Evolutionary conservation across 2,797 vertebrate genomes (phyloP).

Genomic region (Tragopan temminckii): DNA sequence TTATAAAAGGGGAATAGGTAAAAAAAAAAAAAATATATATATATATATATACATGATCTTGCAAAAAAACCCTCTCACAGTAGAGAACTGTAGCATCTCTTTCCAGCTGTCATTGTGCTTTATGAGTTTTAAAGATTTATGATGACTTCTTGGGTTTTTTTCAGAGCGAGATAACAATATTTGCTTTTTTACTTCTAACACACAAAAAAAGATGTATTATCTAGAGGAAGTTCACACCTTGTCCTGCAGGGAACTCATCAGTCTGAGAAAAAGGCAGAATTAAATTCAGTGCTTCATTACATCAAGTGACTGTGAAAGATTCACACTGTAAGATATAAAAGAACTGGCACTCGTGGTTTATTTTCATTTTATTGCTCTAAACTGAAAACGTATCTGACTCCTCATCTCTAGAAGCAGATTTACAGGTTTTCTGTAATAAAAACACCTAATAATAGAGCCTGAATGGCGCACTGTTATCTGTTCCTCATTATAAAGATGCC

Average conservation of each 20-base stretch:
- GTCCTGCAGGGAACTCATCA: not conserved
- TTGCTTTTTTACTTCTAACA: not conserved
- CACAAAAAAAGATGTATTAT: not conserved
- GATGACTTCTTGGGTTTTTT: not conserved
- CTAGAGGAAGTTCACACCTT: not conserved
- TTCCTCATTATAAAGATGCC: not conserved
- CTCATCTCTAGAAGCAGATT: not conserved
- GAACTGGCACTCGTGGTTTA: too few species aligned
- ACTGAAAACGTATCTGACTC: not conserved
- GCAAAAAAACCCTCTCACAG: not conserved
- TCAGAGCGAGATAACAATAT: not conserved
- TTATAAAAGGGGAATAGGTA: not conserved
- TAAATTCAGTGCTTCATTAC: not conserved
- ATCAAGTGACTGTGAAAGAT: not conserved
- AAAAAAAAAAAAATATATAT: not conserved
- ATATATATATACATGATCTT: too few species aligned
- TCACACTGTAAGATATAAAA: not conserved
- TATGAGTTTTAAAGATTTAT: not conserved
- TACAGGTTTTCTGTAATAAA: not conserved
- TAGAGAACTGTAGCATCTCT: not conserved
- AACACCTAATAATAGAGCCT: not conserved
- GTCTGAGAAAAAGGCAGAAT: not conserved
- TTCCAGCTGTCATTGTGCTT: not conserved
- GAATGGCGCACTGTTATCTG: not conserved
- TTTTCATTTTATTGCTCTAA: not conserved